phyloP scores from a whole-genome alignment of 1,140 invertebrate species.

The Pteromalus puparum region DNA sequence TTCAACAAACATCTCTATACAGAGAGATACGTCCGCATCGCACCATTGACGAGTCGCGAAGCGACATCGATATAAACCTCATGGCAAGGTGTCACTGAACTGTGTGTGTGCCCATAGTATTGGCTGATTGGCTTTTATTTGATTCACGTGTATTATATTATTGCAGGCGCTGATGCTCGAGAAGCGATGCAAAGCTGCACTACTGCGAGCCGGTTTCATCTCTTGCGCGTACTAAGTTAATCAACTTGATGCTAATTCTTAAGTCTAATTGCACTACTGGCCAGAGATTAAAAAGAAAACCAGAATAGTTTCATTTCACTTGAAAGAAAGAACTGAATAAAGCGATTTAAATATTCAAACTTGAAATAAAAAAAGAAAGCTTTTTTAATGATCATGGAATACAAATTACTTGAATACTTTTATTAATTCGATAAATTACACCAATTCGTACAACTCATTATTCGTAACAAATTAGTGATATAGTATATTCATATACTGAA shows the following conservation, averaged over 20 bases:
- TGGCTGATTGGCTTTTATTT: not conserved
- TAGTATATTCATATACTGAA: not conserved
- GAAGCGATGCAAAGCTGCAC: slow-evolving; percentile 22
- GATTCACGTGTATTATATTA: not conserved
- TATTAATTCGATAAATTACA: not conserved
- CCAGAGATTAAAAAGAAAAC: not conserved
- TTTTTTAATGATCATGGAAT: too few relatives aligned
- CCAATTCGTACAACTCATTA: not conserved
- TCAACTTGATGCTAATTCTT: not conserved
- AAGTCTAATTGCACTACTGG: not conserved
- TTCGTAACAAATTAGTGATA: not conserved
- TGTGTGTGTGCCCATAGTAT: not conserved
- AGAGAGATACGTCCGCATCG: slow-evolving; percentile 63
- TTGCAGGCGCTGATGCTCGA: not conserved
- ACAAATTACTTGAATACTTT: not conserved
- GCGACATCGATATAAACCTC: slow-evolving; percentile 47
- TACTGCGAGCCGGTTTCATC: not conserved
- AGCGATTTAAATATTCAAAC: too few relatives aligned
- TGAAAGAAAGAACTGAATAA: too few relatives aligned
- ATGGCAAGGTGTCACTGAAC: slow-evolving; percentile 40
- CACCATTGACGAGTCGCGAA: slow-evolving; percentile 68
- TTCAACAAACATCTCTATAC: slow-evolving; percentile 15
- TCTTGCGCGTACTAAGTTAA: not conserved
- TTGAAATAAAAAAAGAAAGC: too few relatives aligned
- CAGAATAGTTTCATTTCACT: too few relatives aligned